Evolutionary conservation across 1,140 invertebrate genomes (phyloP).

Genomic region (Lepidostoma basale): DNA sequence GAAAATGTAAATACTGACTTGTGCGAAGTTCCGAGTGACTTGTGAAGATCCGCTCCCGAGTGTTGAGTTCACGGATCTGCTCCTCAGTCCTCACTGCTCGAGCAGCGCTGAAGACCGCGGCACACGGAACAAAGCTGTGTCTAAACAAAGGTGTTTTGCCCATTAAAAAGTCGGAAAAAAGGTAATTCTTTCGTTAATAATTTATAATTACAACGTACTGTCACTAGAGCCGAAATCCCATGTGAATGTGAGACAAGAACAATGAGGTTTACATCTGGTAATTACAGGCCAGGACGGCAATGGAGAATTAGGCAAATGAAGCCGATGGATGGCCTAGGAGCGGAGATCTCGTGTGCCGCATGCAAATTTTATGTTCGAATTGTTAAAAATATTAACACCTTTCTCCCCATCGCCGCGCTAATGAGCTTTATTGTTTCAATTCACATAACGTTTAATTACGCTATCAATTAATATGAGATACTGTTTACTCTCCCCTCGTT

Average conservation of each 20-base stretch:
- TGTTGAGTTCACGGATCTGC: not conserved
- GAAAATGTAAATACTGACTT: constrained; percentile 4
- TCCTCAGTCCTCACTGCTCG: not conserved
- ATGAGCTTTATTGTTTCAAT: constrained; percentile 14
- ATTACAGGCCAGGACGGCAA: constrained; percentile 6
- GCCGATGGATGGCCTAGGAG: not conserved
- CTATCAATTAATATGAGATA: constrained; percentile 6
- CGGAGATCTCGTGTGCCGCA: not conserved
- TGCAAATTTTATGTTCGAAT: constrained; percentile 18
- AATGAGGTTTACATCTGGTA: constrained; percentile 35
- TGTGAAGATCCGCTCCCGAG: not conserved
- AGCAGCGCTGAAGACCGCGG: not conserved
- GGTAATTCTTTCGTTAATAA: constrained; percentile 39
- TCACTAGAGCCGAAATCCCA: constrained; percentile 26
- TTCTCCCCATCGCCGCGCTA: not conserved
- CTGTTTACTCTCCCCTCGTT: not conserved
- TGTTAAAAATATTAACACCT: constrained; percentile 23
- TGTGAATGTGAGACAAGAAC: constrained; percentile 36
- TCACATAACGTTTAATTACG: constrained; percentile 19
- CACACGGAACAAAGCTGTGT: constrained; percentile 22
- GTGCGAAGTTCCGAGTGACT: constrained; percentile 18
- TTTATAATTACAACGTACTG: constrained; percentile 38
- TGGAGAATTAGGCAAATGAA: not conserved
- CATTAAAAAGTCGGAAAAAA: constrained; percentile 30
- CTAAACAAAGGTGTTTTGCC: constrained; percentile 33